phyloP scores from a whole-genome alignment of 2,888 invertebrate species.

The Tenthredo distinguenda region DNA sequence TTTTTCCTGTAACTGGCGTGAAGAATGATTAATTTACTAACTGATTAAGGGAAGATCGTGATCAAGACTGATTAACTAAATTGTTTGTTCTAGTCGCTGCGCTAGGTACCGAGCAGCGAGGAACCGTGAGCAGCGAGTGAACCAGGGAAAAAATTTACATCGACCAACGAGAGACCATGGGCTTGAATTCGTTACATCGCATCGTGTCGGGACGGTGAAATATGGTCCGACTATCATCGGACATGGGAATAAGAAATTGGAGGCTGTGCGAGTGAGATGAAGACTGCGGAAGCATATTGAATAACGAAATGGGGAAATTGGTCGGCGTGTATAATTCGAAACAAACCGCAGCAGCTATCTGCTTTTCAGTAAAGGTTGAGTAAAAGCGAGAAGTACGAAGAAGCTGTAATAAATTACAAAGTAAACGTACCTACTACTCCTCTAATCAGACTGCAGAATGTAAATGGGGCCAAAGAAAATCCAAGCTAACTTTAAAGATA shows the following conservation, averaged over 20 bases:
- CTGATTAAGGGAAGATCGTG: not conserved
- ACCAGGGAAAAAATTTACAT: not conserved
- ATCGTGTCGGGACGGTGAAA: not conserved
- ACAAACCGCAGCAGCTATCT: not conserved
- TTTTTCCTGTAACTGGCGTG: not conserved
- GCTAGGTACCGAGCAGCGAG: not conserved
- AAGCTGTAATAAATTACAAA: slow-evolving; percentile 22
- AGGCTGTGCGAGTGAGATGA: slow-evolving; percentile 20
- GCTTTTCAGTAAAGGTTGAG: not conserved
- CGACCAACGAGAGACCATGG: not conserved
- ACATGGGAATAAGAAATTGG: not conserved
- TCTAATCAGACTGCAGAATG: slow-evolving; percentile 25
- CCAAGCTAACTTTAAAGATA: slow-evolving; percentile 20
- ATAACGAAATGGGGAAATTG: not conserved
- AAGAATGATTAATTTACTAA: not conserved
- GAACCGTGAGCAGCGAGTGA: slow-evolving; percentile 30
- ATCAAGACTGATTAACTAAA: slow-evolving; percentile 7
- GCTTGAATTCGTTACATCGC: slow-evolving; percentile 1
- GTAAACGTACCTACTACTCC: not conserved
- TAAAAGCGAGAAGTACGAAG: not conserved
- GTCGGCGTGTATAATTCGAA: not conserved
- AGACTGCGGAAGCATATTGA: not conserved
- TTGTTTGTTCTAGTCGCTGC: slow-evolving; percentile 31
- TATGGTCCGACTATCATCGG: slow-evolving; percentile 2
- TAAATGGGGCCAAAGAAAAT: slow-evolving; percentile 32